Evolutionary conservation across 2,113 vertebrate genomes (phyloP).

Genomic region (Pseudopipra pipra): DNA sequence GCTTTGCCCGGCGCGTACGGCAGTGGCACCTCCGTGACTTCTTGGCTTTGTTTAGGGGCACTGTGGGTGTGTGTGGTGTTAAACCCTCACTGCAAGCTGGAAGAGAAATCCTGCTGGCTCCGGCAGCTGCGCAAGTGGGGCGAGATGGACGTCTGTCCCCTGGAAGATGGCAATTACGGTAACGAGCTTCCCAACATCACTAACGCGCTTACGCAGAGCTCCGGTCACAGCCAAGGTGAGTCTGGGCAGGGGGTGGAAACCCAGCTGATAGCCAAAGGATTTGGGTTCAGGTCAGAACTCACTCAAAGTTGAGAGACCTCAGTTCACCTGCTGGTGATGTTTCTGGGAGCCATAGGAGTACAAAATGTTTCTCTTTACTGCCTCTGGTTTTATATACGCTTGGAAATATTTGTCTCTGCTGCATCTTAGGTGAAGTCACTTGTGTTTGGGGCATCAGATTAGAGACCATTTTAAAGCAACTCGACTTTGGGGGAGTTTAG

Average conservation of each 20-base stretch:
- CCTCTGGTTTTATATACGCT: background rate
- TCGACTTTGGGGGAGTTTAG: background rate
- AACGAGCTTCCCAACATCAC: slow-evolving; percentile 97
- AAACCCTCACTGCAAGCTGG: slow-evolving; percentile 96
- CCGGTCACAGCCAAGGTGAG: slow-evolving; percentile 88
- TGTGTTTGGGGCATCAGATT: background rate
- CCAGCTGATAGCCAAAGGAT: background rate
- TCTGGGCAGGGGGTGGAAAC: background rate
- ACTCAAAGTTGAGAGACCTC: background rate
- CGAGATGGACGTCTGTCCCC: slow-evolving; percentile 94
- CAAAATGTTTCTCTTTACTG: background rate
- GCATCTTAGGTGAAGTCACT: background rate
- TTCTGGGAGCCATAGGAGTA: background rate
- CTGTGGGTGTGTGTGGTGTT: slow-evolving; percentile 98
- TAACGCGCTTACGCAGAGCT: slow-evolving; percentile 92
- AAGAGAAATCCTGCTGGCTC: slow-evolving; percentile 94
- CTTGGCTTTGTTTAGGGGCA: slow-evolving; percentile 82
- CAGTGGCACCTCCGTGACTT: slow-evolving; percentile 31
- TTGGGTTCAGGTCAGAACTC: background rate
- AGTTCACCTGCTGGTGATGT: background rate
- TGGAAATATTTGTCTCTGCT: background rate
- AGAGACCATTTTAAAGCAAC: background rate
- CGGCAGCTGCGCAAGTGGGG: slow-evolving; percentile 95
- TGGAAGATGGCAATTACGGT: slow-evolving; percentile 97
- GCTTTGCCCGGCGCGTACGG: fast-evolving